Evolutionary conservation across 2,888 invertebrate species (phyloP).

Genomic region (Nymphalis c-album): DNA sequence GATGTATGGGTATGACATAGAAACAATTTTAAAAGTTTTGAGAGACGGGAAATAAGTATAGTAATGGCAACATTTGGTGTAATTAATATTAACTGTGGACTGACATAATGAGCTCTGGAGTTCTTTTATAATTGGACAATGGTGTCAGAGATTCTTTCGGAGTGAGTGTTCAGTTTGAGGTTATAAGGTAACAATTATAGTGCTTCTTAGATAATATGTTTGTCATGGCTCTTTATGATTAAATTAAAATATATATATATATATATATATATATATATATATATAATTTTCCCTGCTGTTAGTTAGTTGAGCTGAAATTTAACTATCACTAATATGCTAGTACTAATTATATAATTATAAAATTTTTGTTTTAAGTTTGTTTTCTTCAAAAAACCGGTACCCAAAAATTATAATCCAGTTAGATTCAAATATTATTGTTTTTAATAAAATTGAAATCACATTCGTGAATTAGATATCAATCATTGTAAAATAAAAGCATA

Average conservation of each 20-base stretch:
- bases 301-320: too few relatives aligned
- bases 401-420: too few relatives aligned
- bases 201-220: neutral
- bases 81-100: conserved; percentile 64
- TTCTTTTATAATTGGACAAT: conserved; percentile 56
- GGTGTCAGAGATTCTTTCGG: conserved; percentile 43
- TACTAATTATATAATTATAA: too few relatives aligned
- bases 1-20: conserved; percentile 58
- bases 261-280: too few relatives aligned
- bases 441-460: too few relatives aligned
- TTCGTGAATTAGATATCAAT: too few relatives aligned
- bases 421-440: too few relatives aligned
- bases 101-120: conserved; percentile 66
- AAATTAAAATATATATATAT: neutral
- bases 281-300: too few relatives aligned
- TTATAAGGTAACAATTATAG: conserved; percentile 1
- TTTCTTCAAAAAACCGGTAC: too few relatives aligned
- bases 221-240: neutral
- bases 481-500: too few relatives aligned
- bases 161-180: neutral
- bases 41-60: conserved; percentile 66
- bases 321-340: too few relatives aligned
- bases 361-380: too few relatives aligned
- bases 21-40: conserved; percentile 59
- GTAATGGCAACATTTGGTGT: conserved; percentile 48